Evolutionary conservation across 2,888 invertebrate genomes (phyloP).

Genomic region (Liposcelis brunnea): DNA sequence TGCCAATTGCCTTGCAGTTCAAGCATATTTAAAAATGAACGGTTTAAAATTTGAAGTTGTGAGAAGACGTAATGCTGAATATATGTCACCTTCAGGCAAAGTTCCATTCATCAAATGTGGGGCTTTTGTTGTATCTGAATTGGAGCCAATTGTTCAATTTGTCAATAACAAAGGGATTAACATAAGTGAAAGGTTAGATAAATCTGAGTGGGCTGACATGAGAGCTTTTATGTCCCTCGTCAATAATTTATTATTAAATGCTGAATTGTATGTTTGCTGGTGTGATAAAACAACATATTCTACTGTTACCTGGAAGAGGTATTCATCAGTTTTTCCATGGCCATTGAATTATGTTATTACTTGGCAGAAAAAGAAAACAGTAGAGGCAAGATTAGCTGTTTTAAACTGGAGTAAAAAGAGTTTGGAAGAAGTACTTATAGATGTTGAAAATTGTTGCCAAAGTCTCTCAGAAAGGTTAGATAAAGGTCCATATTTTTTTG

Average conservation of each 20-base stretch:
- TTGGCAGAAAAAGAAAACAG: conserved; percentile 49
- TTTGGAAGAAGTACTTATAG: conserved; percentile 50
- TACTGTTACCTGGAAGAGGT: conserved; percentile 64
- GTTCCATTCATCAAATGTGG: conserved; percentile 88
- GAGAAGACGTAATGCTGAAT: conserved; percentile 79
- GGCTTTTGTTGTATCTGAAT: conserved; percentile 71
- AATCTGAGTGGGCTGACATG: conserved; percentile 74
- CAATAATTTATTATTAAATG: conserved; percentile 73
- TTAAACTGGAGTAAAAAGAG: conserved; percentile 69
- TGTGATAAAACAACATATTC: conserved; percentile 60
- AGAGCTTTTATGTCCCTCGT: conserved; percentile 84
- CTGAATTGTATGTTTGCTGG: conserved; percentile 65
- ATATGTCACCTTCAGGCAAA: conserved; percentile 77
- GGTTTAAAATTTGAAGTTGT: conserved; percentile 66
- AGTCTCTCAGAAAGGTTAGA: conserved; percentile 72
- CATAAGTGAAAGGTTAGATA: conserved; percentile 31
- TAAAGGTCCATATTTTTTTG: conserved; percentile 66
- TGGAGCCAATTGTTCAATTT: conserved; percentile 82
- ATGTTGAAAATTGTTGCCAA: conserved; percentile 72
- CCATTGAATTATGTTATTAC: conserved; percentile 73
- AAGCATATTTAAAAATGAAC: conserved; percentile 87
- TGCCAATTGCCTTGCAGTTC: conserved; percentile 83
- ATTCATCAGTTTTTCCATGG: conserved; percentile 86
- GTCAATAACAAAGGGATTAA: conserved; percentile 50
- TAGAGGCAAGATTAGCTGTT: conserved; percentile 53